A percentile compares a stretch with the other conserved stretches of the same genome.
Evolutionary conservation across 2,888 invertebrate genomes (phyloP).

Genomic region (Acronicta aceris): DNA sequence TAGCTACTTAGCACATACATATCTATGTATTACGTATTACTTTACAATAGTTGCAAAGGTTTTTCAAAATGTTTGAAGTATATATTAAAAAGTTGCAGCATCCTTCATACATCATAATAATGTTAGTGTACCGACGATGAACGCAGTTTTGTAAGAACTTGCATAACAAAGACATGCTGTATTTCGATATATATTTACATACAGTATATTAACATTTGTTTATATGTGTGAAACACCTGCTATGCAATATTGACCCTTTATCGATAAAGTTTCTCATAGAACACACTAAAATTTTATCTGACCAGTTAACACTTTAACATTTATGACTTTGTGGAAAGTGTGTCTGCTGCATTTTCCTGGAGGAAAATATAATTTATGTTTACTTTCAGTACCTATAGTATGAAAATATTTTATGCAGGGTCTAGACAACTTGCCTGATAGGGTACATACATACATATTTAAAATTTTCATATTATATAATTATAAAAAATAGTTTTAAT

Average conservation of each 20-base stretch:
- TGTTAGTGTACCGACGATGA: conserved; percentile 1
- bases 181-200: conserved; percentile 24
- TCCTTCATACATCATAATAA: conserved; percentile 7
- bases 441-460: background rate
- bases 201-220: conserved; percentile 41
- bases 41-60: background rate
- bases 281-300: conserved; percentile 17
- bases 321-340: conserved; percentile 30
- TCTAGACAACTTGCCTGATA: conserved; percentile 5
- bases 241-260: conserved; percentile 22
- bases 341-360: conserved; percentile 31
- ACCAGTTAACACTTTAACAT: conserved; percentile 7
- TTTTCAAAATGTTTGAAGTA: conserved; percentile 10
- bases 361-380: conserved; percentile 15
- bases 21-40: background rate
- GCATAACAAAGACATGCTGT: conserved; percentile 33
- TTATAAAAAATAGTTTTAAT: too few relatives aligned
- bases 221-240: conserved; percentile 6
- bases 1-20: too few relatives aligned
- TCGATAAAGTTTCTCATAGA: background rate
- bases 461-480: too few relatives aligned
- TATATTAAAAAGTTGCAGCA: conserved; percentile 21
- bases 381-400: conserved; percentile 23
- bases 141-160: conserved; percentile 40
- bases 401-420: background rate